Percentiles rank a stretch among this genome's conserved stretches.
Conservation (phyloP, 2,888 invertebrate genomes). For the Dolomedes plantarius region DNA sequence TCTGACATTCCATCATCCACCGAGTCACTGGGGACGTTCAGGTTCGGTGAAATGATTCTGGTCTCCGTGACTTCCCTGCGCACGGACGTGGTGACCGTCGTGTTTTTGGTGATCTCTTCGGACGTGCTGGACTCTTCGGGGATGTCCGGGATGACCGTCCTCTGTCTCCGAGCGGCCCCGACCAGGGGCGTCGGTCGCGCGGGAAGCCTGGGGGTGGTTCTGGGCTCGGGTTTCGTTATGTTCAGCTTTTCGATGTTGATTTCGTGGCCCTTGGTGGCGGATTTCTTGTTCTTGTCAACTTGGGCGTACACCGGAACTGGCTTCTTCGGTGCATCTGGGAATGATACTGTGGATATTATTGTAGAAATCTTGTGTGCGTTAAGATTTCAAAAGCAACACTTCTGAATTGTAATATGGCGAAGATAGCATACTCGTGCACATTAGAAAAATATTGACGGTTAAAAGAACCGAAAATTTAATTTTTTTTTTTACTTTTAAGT, state of each 20-base stretch:
- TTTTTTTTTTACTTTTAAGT: no score
- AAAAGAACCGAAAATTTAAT: no score
- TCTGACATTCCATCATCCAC: not conserved
- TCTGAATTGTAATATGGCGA: no score
- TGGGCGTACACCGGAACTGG: constrained; percentile 50
- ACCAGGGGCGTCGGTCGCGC: not conserved
- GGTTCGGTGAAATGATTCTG: constrained; percentile 5
- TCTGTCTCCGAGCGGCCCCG: constrained; percentile 17
- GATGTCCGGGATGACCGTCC: not conserved
- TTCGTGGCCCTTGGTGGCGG: not conserved
- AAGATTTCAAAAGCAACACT: no score
- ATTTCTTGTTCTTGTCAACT: constrained; percentile 47
- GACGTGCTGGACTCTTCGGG: constrained; percentile 28
- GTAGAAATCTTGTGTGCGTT: no score
- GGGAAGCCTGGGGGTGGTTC: not conserved
- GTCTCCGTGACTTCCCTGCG: constrained; percentile 50
- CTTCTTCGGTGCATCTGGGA: not conserved
- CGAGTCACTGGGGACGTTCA: not conserved
- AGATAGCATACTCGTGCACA: no score
- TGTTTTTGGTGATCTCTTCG: constrained; percentile 51
- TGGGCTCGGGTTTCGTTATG: not conserved
- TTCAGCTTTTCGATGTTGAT: not conserved
- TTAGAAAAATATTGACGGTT: no score
- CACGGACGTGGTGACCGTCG: constrained; percentile 48
- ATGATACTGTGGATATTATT: not conserved